Percentiles rank a stretch among this genome's conserved stretches.
phyloP scores from a whole-genome alignment of 2,888 invertebrate genomes.

The Allygus modestus region DNA sequence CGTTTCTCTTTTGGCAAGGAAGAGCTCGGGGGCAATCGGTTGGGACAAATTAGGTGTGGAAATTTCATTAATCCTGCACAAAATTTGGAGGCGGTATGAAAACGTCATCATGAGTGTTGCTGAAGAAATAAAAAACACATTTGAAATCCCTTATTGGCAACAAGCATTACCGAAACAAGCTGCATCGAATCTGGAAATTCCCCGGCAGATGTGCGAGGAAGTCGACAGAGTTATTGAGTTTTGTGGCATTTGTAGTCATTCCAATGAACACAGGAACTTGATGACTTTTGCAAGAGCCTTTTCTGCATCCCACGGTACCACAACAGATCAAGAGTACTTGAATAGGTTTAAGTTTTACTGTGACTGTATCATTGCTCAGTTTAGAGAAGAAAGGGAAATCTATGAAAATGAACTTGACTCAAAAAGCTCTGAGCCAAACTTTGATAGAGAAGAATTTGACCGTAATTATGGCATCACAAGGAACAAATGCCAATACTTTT shows the following conservation, averaged over 20 bases:
- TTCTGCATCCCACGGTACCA: constrained; percentile 32
- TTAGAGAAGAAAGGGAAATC: constrained; percentile 49
- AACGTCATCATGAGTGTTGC: constrained; percentile 56
- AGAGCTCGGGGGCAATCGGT: constrained; percentile 10
- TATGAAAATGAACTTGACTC: constrained; percentile 53
- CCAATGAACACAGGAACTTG: constrained; percentile 34
- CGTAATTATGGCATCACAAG: constrained; percentile 53
- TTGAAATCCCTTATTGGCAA: constrained; percentile 43
- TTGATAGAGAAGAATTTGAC: constrained; percentile 51
- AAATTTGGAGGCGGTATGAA: constrained; percentile 58
- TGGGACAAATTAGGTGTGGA: constrained; percentile 54
- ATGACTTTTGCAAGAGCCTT: constrained; percentile 54
- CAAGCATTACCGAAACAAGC: constrained; percentile 24
- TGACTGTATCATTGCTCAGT: constrained; percentile 59
- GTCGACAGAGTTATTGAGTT: constrained; percentile 43
- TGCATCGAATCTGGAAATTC: constrained; percentile 53
- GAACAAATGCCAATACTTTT: constrained; percentile 50
- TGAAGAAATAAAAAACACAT: constrained; percentile 52
- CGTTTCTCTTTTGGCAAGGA: constrained; percentile 9
- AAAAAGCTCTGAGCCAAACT: constrained; percentile 34
- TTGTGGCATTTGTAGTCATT: constrained; percentile 46
- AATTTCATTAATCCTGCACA: constrained; percentile 33
- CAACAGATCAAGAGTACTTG: constrained; percentile 54
- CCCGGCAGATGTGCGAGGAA: constrained; percentile 56
- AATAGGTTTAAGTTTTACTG: constrained; percentile 61